These are phyloP conservation scores for Lota lota DNA, from an alignment of 2,113 vertebrate genomes.

Conservation along the genomic window DNA sequence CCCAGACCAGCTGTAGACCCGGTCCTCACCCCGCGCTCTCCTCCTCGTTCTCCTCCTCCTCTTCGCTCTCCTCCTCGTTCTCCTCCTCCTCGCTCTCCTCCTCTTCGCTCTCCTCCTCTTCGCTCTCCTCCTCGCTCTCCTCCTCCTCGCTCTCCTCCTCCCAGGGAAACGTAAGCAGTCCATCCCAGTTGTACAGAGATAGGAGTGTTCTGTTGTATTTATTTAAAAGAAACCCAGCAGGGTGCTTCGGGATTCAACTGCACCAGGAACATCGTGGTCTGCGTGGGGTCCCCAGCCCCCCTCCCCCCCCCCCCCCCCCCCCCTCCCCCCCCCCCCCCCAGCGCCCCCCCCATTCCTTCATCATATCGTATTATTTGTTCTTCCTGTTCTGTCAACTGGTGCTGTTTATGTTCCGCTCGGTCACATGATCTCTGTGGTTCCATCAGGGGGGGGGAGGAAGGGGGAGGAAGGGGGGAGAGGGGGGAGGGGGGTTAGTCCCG, in stretches of 20 bases:
- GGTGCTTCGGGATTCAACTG: slow-evolving; percentile 65
- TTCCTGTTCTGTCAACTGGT: no score
- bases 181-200: slow-evolving; percentile 78
- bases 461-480: slow-evolving; percentile 22
- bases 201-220: slow-evolving; percentile 81
- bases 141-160: slow-evolving; percentile 36
- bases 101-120: slow-evolving; percentile 21
- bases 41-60: no score
- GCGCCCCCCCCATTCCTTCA: no score
- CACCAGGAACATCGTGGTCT: no score
- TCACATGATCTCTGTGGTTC: no score
- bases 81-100: no score
- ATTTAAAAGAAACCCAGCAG: slow-evolving; percentile 73
- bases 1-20: background rate
- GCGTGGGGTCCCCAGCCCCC: no score
- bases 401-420: no score
- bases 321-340: no score
- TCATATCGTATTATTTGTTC: no score
- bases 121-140: slow-evolving; percentile 16
- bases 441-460: background rate
- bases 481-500: slow-evolving; percentile 19
- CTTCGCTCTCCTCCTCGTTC: no score
- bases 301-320: no score
- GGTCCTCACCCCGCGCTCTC: background rate
- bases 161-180: slow-evolving; percentile 41